Evolutionary conservation across 1,140 invertebrate species (phyloP).

Genomic region (Ceratina japonica): DNA sequence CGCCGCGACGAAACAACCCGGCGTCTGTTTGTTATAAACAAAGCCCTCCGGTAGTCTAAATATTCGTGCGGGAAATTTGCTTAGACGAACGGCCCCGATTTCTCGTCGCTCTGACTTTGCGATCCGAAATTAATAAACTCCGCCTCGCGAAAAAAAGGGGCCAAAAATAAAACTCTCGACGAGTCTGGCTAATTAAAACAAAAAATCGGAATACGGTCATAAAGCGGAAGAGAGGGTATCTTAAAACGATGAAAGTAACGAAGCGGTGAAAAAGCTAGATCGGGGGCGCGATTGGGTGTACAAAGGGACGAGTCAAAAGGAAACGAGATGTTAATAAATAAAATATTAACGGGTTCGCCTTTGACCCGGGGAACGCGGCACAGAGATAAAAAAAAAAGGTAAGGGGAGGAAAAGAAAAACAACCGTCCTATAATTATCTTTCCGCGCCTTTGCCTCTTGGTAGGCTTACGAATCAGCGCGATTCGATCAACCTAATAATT

Average conservation of each 20-base stretch:
- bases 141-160: neutral
- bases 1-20: too few relatives aligned
- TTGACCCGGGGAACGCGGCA: neutral
- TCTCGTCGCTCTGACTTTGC: neutral
- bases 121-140: too few relatives aligned
- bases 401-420: neutral
- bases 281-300: too few relatives aligned
- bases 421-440: conserved; percentile 13
- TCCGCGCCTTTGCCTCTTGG: neutral
- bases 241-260: neutral
- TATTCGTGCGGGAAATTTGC: neutral
- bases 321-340: conserved; percentile 24
- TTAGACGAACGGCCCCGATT: neutral
- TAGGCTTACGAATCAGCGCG: neutral
- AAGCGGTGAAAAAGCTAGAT: too few relatives aligned
- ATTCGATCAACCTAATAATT: neutral
- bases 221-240: neutral
- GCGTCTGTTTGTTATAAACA: neutral
- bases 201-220: neutral
- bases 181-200: conserved; percentile 36
- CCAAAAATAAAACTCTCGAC: neutral
- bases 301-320: conserved; percentile 2
- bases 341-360: conserved; percentile 16
- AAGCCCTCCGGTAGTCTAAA: neutral
- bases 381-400: neutral